These are phyloP conservation scores for Cassiopea xamachana DNA, from an alignment of 30 jellyfish, hydroid and myxozoan species.

Conservation along the genomic window DNA sequence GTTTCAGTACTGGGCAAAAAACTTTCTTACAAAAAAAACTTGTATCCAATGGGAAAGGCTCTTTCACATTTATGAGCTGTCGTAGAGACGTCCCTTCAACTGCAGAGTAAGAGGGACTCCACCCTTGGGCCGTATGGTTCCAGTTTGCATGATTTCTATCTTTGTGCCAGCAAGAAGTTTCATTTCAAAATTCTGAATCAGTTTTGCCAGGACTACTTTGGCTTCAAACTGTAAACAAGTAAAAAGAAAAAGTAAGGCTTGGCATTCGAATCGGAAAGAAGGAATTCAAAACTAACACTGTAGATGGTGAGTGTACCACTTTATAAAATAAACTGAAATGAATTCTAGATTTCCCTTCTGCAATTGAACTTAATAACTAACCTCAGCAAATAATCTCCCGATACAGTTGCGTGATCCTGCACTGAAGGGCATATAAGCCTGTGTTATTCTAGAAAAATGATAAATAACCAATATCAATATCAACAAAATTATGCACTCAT, in stretches of 20 bases:
- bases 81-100: background rate
- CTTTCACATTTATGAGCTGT: background rate
- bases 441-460: background rate
- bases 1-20: no score
- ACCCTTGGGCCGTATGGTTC: conserved; percentile 32
- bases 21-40: background rate
- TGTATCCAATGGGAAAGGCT: background rate
- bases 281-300: no score
- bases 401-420: conserved; percentile 46
- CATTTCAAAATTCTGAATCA: conserved; percentile 8
- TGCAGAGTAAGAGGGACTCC: conserved; percentile 33
- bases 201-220: conserved; percentile 30
- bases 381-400: conserved; percentile 53
- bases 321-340: background rate
- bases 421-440: conserved; percentile 48
- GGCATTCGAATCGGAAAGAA: no score
- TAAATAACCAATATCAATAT: no score
- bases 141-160: conserved; percentile 17
- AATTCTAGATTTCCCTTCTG: background rate
- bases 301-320: no score
- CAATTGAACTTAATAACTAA: background rate
- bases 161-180: conserved; percentile 8
- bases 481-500: no score
- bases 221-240: conserved; percentile 25
- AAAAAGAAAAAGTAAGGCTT: background rate